Percentiles rank a stretch among this genome's conserved stretches.
phyloP scores from a whole-genome alignment of 2,113 vertebrate genomes.

The Carollia perspicillata region DNA sequence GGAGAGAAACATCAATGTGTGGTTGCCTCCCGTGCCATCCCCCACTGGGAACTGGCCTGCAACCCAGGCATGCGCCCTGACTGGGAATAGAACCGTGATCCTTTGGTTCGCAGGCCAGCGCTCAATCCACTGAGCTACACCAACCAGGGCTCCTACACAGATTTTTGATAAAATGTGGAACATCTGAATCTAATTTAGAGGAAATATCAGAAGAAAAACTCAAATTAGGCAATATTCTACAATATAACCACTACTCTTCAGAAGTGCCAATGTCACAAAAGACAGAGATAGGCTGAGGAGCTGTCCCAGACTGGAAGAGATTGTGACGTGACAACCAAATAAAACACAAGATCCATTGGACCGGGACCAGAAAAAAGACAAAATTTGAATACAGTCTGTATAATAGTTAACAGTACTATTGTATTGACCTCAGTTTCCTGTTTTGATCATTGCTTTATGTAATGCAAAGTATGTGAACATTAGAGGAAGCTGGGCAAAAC shows the following conservation, averaged over 20 bases:
- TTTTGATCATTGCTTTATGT: not conserved
- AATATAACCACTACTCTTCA: not conserved
- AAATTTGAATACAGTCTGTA: not conserved
- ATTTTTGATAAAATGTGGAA: not conserved
- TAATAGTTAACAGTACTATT: not conserved
- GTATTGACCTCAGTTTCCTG: not conserved
- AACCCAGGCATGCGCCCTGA: too few relatives aligned
- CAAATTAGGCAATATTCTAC: not conserved
- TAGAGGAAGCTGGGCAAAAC: not conserved
- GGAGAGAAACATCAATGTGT: too few relatives aligned
- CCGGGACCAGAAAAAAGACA: not conserved
- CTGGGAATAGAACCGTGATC: too few relatives aligned
- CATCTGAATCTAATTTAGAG: not conserved
- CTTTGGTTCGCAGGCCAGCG: too few relatives aligned
- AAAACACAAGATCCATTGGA: not conserved
- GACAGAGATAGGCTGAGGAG: not conserved
- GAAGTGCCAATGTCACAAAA: not conserved
- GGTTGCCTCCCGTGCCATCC: too few relatives aligned
- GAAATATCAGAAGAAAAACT: not conserved
- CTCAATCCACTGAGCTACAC: too few relatives aligned
- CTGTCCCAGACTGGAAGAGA: not conserved
- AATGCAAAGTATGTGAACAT: not conserved
- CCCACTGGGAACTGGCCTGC: too few relatives aligned
- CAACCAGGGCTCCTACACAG: not conserved
- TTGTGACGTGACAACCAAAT: not conserved